Conservation (phyloP, 2,888 invertebrate species). For the Imbricaverruca yamaguchii region DNA sequence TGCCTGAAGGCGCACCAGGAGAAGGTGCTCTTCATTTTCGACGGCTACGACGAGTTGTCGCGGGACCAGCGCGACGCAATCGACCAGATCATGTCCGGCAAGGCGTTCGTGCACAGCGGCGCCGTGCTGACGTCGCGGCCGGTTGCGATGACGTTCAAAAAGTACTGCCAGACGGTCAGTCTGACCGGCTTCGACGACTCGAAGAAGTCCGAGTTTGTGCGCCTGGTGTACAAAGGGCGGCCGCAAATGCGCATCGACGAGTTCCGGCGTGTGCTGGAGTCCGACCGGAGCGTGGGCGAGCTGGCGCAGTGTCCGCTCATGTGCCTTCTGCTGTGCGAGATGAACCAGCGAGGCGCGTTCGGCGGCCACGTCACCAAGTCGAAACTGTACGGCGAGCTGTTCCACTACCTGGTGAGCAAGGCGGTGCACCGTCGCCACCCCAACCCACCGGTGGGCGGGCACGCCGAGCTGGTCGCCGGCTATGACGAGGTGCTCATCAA, state of each 20-base stretch:
- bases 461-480: constrained; percentile 56
- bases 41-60: constrained; percentile 76
- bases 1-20: neutral
- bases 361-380: neutral
- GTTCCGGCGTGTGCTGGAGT: constrained; percentile 85
- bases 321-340: constrained; percentile 60
- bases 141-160: constrained; percentile 26
- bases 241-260: constrained; percentile 63
- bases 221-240: constrained; percentile 22
- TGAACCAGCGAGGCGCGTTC: constrained; percentile 23
- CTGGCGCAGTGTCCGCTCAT: constrained; percentile 97
- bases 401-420: constrained; percentile 21
- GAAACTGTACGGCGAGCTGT: constrained; percentile 23
- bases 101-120: constrained; percentile 57
- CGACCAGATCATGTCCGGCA: constrained; percentile 78
- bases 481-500: constrained; percentile 68
- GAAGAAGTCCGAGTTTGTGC: neutral
- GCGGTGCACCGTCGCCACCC: neutral
- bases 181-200: neutral
- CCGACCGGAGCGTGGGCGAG: constrained; percentile 82
- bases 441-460: constrained; percentile 29
- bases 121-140: constrained; percentile 77
- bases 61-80: constrained; percentile 76
- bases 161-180: neutral
- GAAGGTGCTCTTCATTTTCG: constrained; percentile 54